These are phyloP conservation scores for Drosophila cyrtoloma DNA, from an alignment of 2,888 invertebrate genomes.

Conservation along the genomic window DNA sequence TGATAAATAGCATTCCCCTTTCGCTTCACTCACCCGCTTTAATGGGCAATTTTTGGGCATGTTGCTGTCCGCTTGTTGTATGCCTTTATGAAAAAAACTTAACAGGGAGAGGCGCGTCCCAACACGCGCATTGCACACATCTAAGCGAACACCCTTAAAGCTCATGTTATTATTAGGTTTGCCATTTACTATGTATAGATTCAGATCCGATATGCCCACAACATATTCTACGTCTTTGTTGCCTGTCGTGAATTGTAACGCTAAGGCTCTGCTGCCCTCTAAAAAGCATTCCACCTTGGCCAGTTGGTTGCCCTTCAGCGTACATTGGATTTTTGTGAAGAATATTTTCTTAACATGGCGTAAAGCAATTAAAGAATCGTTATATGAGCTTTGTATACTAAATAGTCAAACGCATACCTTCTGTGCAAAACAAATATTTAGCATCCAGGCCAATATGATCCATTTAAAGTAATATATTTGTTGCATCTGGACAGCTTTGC, in stretches of 20 bases:
- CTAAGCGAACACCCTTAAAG: constrained; percentile 28
- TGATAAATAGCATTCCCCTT: neutral
- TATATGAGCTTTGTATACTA: neutral
- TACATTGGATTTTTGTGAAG: constrained; percentile 22
- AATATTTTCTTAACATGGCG: constrained; percentile 2
- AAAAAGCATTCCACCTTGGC: constrained; percentile 28
- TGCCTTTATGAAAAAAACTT: neutral
- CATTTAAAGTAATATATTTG: neutral
- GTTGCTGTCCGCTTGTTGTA: neutral
- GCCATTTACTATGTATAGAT: constrained; percentile 5
- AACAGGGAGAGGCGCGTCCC: rapidly evolving
- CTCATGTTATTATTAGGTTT: constrained; percentile 5
- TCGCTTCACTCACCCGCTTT: neutral
- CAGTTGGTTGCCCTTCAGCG: neutral
- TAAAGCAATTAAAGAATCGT: neutral
- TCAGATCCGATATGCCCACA: constrained; percentile 22
- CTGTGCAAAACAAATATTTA: neutral
- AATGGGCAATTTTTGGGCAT: neutral
- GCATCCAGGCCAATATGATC: neutral
- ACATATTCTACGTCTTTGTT: neutral
- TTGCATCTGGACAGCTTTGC: neutral
- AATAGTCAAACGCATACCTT: constrained; percentile 5
- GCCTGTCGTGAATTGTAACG: constrained; percentile 9
- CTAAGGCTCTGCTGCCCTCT: neutral
- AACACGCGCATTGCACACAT: constrained; percentile 35